A percentile compares a stretch with the other conserved stretches of the same genome.
phyloP scores from a whole-genome alignment of 2,113 vertebrate genomes.

The Sylvia atricapilla region DNA sequence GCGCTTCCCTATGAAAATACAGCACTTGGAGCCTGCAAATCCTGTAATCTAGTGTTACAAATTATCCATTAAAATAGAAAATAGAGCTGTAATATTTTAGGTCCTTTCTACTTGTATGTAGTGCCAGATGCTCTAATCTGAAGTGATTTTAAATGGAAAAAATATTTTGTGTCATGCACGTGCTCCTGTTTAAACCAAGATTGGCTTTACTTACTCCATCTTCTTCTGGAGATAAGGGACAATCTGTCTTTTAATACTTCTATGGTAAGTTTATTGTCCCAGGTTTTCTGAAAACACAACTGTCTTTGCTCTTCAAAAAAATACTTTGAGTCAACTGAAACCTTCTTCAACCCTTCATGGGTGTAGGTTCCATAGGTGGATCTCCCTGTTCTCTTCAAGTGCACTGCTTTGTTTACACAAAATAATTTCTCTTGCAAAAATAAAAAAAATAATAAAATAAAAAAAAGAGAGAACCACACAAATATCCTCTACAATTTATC shows the following conservation, averaged over 20 bases:
- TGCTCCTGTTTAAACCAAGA: slow-evolving; percentile 48
- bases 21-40: slow-evolving; percentile 70
- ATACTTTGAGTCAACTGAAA: background rate
- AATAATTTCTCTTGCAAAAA: background rate
- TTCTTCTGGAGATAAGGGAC: background rate
- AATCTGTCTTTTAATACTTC: background rate
- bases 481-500: background rate
- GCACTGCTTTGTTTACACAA: rapidly evolving
- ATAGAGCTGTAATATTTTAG: slow-evolving; percentile 74
- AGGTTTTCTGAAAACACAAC: slow-evolving; percentile 43
- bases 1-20: slow-evolving; percentile 71
- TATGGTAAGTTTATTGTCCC: background rate
- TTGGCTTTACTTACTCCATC: slow-evolving; percentile 46
- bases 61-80: slow-evolving; percentile 73
- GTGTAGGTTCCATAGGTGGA: background rate
- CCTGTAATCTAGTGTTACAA: slow-evolving; percentile 78
- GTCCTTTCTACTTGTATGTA: slow-evolving; percentile 16
- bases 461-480: rapidly evolving
- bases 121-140: slow-evolving; percentile 56
- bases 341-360: background rate
- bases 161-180: slow-evolving; percentile 56
- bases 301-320: background rate
- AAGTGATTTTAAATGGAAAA: slow-evolving; percentile 62
- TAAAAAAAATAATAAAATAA: no score
- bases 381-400: background rate